Evolutionary conservation across 2,888 invertebrate genomes (phyloP), one percentile per base, ranked within the genome.

Genomic region (Drosophila flavopinicola): DNA sequence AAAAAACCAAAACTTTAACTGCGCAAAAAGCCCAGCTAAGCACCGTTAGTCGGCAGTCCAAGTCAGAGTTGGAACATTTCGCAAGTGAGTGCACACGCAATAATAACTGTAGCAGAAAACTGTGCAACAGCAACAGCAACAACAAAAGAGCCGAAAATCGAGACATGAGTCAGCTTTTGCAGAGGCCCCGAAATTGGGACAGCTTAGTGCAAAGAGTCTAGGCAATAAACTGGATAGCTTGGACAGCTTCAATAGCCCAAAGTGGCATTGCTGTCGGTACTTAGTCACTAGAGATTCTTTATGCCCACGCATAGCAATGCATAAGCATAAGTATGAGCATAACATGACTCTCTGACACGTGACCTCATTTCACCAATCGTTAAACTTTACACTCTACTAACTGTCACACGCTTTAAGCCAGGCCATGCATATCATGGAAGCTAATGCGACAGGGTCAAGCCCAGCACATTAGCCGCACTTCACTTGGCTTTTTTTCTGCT

Each of bases 321-420:
- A 11, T 41, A 44, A 35, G 20, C 48, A 49, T 48, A 42, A 39
- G 17, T 29, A 42, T n/a, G 27, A n/a, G n/a, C 60, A 67, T 23
- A 54, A 17, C 30, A n/a, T 56, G 52, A 17, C 57, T 44, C 57
- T 44, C 20, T 64, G 77, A 66, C 73, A 78, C 64, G 58, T 82
- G 78, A 74, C 83, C 83, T 67, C 83, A 76, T 82, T 85, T 75
- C 69, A 73, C 69, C 75, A 72, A 75, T 78, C 85, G 79, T 88
- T 84, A 87, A 86, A 82, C 85, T 86, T 88, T 75, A 87, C 79
- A 85, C 87, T 87, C 87, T 87, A 85, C 61, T 88, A 85, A 82
- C 83, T 82, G 67, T 66, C 58, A 56, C 47, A 49, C 41, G 35
- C 25, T 41, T 23, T 35, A 29, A 49, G 78, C 38, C 63, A 51